phyloP scores from a whole-genome alignment of 2,797 vertebrate species.

The Chaenodraco wilsoni region DNA sequence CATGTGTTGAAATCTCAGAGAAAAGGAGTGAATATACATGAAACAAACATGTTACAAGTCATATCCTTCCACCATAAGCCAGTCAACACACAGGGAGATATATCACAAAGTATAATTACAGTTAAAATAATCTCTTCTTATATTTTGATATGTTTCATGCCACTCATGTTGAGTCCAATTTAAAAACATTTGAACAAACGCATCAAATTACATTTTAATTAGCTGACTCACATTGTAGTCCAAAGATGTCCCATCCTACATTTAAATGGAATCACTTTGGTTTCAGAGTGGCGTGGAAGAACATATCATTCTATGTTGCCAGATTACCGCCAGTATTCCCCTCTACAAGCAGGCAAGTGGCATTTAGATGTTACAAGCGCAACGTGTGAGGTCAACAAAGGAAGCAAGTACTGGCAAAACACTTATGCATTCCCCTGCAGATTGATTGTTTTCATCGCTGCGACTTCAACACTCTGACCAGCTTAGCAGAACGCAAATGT shows the following conservation, averaged over 20 bases:
- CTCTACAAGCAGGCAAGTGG: slow-evolving; percentile 1
- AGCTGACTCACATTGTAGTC: slow-evolving; percentile 15
- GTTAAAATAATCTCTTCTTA: slow-evolving; percentile 5
- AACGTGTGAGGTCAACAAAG: slow-evolving; percentile 41
- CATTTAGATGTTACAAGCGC: slow-evolving; percentile 36
- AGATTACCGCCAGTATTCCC: not conserved
- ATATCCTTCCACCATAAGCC: not conserved
- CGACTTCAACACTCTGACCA: slow-evolving; percentile 24
- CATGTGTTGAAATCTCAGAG: not conserved
- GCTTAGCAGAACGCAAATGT: slow-evolving; percentile 11
- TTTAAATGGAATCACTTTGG: slow-evolving; percentile 12
- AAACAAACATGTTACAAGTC: not conserved
- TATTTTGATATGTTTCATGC: not conserved
- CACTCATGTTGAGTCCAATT: slow-evolving; percentile 19
- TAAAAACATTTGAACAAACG: slow-evolving; percentile 6
- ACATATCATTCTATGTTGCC: slow-evolving; percentile 5
- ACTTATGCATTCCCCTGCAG: slow-evolving; percentile 37
- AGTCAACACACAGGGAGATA: not conserved
- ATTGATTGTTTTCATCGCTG: slow-evolving; percentile 56
- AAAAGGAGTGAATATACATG: not conserved
- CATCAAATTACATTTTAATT: slow-evolving; percentile 11
- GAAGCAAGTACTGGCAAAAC: slow-evolving; percentile 27
- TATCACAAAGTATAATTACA: slow-evolving; percentile 12
- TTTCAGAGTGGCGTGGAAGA: not conserved
- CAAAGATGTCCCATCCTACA: not conserved